A percentile compares a stretch with the other conserved stretches of the same genome.
These are phyloP conservation scores for Vanacampus margaritifer DNA, from an alignment of 2,113 vertebrate genomes.

Conservation along the genomic window DNA sequence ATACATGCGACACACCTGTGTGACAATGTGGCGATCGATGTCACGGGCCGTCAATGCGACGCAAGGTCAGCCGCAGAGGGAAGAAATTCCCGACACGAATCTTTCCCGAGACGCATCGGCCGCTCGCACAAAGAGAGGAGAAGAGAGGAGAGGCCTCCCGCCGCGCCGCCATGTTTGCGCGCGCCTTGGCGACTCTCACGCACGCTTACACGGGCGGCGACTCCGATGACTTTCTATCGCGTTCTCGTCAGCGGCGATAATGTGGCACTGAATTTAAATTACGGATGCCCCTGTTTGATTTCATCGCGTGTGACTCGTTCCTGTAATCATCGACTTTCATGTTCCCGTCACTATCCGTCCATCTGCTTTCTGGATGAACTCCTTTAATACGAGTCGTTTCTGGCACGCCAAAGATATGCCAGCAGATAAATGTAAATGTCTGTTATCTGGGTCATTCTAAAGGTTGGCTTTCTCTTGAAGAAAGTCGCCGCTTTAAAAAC, in stretches of 20 bases:
- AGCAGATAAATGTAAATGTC: slow-evolving; percentile 17
- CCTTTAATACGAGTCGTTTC: slow-evolving; percentile 16
- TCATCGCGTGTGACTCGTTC: slow-evolving; percentile 31
- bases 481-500: slow-evolving; percentile 15
- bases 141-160: slow-evolving; percentile 18
- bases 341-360: slow-evolving; percentile 51
- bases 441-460: slow-evolving; percentile 21
- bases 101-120: slow-evolving; percentile 42
- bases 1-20: neutral
- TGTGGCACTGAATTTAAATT: slow-evolving; percentile 34
- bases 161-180: slow-evolving; percentile 3
- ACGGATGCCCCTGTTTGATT: slow-evolving; percentile 33
- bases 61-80: slow-evolving; percentile 57
- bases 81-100: slow-evolving; percentile 52
- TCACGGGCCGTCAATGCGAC: slow-evolving; percentile 20
- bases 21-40: slow-evolving; percentile 44
- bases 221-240: slow-evolving; percentile 26
- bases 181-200: slow-evolving; percentile 12
- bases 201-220: neutral
- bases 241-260: slow-evolving; percentile 34
- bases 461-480: neutral
- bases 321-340: slow-evolving; percentile 54
- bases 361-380: slow-evolving; percentile 37
- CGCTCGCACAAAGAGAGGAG: slow-evolving; percentile 13
- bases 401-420: slow-evolving; percentile 11